These are phyloP conservation scores for Poeciliopsis prolifica DNA, from an alignment of 2,113 vertebrate species.

Conservation along the genomic window DNA sequence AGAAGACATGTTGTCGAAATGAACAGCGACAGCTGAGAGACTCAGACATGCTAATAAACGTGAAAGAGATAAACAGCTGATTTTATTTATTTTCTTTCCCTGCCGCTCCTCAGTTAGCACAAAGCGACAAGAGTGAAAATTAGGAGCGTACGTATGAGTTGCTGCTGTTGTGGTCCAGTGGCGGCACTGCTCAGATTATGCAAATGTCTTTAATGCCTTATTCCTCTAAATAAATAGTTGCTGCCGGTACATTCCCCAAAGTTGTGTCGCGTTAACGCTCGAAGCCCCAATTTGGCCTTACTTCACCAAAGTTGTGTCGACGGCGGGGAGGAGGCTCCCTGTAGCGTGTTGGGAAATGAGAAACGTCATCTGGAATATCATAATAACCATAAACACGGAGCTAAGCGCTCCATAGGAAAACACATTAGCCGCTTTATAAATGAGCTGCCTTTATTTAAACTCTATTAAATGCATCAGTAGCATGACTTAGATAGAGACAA, in stretches of 20 bases:
- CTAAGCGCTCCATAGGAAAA: conserved; percentile 49
- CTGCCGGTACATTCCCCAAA: conserved; percentile 43
- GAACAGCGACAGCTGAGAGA: conserved; percentile 51
- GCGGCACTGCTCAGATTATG: conserved; percentile 66
- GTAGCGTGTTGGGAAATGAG: conserved; percentile 51
- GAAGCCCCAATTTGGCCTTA: conserved; percentile 20
- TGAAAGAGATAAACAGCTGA: conserved; percentile 48
- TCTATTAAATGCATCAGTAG: conserved; percentile 53
- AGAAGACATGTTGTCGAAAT: conserved; percentile 48
- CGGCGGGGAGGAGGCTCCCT: conserved; percentile 31
- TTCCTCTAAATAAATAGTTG: conserved; percentile 62
- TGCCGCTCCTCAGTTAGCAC: conserved; percentile 41
- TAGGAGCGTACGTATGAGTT: conserved; percentile 33
- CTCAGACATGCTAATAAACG: conserved; percentile 53
- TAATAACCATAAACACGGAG: conserved; percentile 39
- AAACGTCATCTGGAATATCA: conserved; percentile 29
- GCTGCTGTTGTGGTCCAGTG: conserved; percentile 56
- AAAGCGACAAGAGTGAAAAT: conserved; percentile 62
- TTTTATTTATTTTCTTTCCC: conserved; percentile 21
- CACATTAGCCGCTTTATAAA: conserved; percentile 67
- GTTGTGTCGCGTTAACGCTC: conserved; percentile 37
- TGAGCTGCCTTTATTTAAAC: conserved; percentile 63
- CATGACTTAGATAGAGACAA: conserved; percentile 63
- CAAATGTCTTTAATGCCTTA: conserved; percentile 61
- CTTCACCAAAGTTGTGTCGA: conserved; percentile 21